A percentile compares a stretch with the other conserved stretches of the same genome.
Conservation (phyloP, 2,113 vertebrate genomes). For the Mus spicilegus region DNA sequence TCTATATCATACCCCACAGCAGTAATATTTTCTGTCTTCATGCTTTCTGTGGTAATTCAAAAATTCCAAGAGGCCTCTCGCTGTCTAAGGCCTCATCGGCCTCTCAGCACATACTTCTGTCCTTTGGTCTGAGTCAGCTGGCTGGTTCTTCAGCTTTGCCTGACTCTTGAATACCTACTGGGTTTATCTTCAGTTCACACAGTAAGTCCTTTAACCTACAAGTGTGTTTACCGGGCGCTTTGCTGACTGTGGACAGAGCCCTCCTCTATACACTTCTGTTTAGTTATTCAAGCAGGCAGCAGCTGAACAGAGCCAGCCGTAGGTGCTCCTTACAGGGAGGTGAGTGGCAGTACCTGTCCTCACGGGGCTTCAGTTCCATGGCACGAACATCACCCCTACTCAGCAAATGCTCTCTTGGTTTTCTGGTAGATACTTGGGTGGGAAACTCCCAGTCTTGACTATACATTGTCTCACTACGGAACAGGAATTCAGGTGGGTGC, state of each 20-base stretch:
- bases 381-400: neutral
- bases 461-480: no score
- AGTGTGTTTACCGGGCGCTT: neutral
- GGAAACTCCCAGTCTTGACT: neutral
- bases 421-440: neutral
- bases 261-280: neutral
- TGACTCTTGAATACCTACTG: neutral
- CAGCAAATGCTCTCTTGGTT: neutral
- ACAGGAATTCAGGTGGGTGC: neutral
- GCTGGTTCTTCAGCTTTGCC: rapidly evolving
- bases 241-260: neutral
- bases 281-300: neutral
- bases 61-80: neutral
- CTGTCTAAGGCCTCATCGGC: rapidly evolving
- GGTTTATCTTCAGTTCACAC: neutral
- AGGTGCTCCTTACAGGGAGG: neutral
- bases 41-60: neutral
- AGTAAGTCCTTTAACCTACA: neutral
- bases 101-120: neutral
- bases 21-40: neutral
- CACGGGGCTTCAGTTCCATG: rapidly evolving
- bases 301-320: neutral
- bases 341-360: neutral
- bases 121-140: rapidly evolving
- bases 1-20: neutral